These are phyloP conservation scores for Chionoecetes opilio DNA, from an alignment of 1,140 invertebrate species.

Conservation along the genomic window DNA sequence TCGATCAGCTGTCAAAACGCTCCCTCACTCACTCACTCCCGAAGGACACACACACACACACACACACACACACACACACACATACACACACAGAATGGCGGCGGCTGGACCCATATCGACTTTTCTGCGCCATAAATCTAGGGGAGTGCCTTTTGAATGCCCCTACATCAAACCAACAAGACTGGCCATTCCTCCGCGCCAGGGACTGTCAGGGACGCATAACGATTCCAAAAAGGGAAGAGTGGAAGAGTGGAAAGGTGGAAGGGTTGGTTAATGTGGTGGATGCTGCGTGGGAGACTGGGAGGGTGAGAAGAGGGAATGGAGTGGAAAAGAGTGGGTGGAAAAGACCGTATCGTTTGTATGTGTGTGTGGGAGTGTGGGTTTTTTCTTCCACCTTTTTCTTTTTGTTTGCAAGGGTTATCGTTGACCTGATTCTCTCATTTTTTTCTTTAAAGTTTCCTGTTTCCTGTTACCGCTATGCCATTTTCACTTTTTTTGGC, in stretches of 20 bases:
- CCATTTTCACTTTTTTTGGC: background rate
- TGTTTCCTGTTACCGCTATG: background rate
- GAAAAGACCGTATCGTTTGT: too few species aligned
- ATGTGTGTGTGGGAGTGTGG: background rate
- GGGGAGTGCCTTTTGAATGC: slow-evolving; percentile 16
- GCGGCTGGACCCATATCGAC: background rate
- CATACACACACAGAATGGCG: background rate
- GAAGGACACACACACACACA: background rate
- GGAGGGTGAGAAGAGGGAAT: background rate
- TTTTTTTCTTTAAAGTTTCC: background rate
- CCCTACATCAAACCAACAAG: slow-evolving; percentile 7
- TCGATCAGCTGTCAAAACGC: background rate
- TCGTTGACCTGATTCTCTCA: background rate
- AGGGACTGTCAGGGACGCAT: background rate
- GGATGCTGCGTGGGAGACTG: background rate
- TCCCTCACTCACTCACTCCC: background rate
- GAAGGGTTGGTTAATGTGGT: background rate
- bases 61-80: background rate
- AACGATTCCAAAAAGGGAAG: slow-evolving; percentile 28
- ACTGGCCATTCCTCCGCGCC: background rate
- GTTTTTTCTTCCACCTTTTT: background rate
- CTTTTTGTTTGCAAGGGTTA: background rate
- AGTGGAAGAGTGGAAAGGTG: background rate
- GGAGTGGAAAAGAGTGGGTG: background rate
- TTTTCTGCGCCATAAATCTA: slow-evolving; percentile 10